Percentiles rank a stretch among this genome's conserved stretches.
phyloP scores from a whole-genome alignment of 2,888 invertebrate species.

The Pogonocherus hispidulus region DNA sequence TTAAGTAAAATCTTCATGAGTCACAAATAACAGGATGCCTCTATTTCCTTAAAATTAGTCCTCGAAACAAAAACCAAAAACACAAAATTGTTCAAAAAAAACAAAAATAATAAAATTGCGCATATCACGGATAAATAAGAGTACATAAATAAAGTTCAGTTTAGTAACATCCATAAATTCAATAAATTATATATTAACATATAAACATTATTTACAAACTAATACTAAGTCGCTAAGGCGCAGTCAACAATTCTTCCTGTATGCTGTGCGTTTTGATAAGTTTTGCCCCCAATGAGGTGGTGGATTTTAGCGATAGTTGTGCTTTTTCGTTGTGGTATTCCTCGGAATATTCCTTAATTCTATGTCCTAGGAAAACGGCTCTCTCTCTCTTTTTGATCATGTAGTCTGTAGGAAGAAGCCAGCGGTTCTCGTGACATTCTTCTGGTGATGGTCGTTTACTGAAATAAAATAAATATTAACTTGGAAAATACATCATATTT shows the following conservation, averaged over 20 bases:
- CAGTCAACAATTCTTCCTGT: slow-evolving; percentile 83
- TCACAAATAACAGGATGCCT: slow-evolving; percentile 9
- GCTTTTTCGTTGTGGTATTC: slow-evolving; percentile 82
- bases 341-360: slow-evolving; percentile 87
- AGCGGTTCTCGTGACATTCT: slow-evolving; percentile 96
- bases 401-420: slow-evolving; percentile 92
- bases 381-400: slow-evolving; percentile 94
- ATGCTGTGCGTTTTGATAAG: slow-evolving; percentile 85
- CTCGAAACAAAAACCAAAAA: slow-evolving; percentile 19
- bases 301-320: slow-evolving; percentile 74
- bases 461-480: slow-evolving; percentile 56
- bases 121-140: slow-evolving; percentile 29
- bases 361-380: slow-evolving; percentile 86
- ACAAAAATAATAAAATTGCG: slow-evolving; percentile 38
- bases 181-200: slow-evolving; percentile 28
- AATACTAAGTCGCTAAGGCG: slow-evolving; percentile 56
- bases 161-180: slow-evolving; percentile 14
- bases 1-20: slow-evolving; percentile 37
- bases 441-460: slow-evolving; percentile 95
- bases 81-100: slow-evolving; percentile 23
- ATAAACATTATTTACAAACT: slow-evolving; percentile 51
- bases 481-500: neutral
- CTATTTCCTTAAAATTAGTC: slow-evolving; percentile 19
- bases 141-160: slow-evolving; percentile 22
- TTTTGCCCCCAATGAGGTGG: slow-evolving; percentile 73